Conservation (phyloP, 2,113 vertebrate genomes). For the Colius striatus region DNA sequence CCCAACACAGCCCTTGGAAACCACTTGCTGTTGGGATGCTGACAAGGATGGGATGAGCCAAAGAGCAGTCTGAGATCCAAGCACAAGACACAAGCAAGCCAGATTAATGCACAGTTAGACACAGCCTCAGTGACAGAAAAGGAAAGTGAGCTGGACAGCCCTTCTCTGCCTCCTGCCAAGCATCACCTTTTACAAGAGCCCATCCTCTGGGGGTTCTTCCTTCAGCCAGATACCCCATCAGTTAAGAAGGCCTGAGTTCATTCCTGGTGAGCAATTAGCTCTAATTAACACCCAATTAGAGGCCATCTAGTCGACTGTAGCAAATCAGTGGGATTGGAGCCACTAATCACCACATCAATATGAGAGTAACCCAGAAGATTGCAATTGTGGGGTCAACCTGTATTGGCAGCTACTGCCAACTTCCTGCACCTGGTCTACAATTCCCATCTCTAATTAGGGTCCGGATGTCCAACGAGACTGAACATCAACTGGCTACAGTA, state of each 20-base stretch:
- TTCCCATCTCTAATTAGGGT: background rate
- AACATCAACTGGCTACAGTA: background rate
- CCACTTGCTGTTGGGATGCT: background rate
- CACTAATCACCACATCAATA: background rate
- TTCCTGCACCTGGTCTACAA: background rate
- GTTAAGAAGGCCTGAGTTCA: background rate
- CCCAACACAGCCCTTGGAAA: background rate
- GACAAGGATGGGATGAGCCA: background rate
- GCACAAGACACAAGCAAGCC: background rate
- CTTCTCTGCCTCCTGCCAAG: background rate
- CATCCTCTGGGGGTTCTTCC: background rate
- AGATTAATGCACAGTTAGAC: background rate
- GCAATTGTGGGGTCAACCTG: background rate
- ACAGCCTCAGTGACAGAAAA: background rate
- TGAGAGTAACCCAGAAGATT: background rate
- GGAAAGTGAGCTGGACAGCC: background rate
- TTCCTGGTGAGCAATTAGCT: background rate
- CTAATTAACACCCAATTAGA: conserved; percentile 6
- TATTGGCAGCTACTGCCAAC: background rate
- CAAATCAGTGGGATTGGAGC: background rate
- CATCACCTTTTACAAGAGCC: background rate
- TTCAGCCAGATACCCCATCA: background rate
- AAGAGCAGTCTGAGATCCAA: background rate
- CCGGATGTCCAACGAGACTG: background rate
- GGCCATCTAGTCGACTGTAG: background rate